A percentile compares a stretch with the other conserved stretches of the same genome.
Conservation (phyloP, 2,888 invertebrate species). For the Tillus elongatus region DNA sequence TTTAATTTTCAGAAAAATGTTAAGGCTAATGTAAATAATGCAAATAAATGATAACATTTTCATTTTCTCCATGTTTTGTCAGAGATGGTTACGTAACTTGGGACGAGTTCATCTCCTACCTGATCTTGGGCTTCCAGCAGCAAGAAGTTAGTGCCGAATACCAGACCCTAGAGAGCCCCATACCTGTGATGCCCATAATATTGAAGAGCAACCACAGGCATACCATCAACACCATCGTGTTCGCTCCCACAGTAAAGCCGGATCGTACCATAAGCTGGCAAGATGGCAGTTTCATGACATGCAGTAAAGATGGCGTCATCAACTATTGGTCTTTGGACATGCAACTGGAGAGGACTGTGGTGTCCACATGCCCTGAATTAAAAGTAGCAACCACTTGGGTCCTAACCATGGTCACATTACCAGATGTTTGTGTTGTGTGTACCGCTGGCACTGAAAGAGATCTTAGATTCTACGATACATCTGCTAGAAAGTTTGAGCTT, state of each 20-base stretch:
- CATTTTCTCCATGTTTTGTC: slow-evolving; percentile 10
- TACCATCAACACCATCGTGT: slow-evolving; percentile 54
- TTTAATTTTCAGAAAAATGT: no score
- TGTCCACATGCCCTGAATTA: slow-evolving; percentile 55
- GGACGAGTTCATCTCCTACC: slow-evolving; percentile 71
- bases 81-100: slow-evolving; percentile 51
- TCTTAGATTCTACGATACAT: slow-evolving; percentile 71
- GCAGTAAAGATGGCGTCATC: slow-evolving; percentile 66
- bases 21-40: no score
- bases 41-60: no score
- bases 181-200: slow-evolving; percentile 50
- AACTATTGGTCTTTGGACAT: slow-evolving; percentile 71
- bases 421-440: slow-evolving; percentile 69
- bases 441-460: slow-evolving; percentile 70
- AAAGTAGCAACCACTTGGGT: slow-evolving; percentile 58
- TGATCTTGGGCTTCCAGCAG: slow-evolving; percentile 63
- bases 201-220: slow-evolving; percentile 61
- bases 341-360: slow-evolving; percentile 53
- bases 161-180: slow-evolving; percentile 53
- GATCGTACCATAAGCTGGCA: slow-evolving; percentile 49
- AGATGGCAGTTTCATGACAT: slow-evolving; percentile 63
- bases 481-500: slow-evolving; percentile 62
- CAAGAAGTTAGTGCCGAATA: slow-evolving; percentile 55
- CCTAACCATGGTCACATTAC: slow-evolving; percentile 62
- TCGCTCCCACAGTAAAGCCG: slow-evolving; percentile 51